Evolutionary conservation across 2,797 vertebrate species (phyloP).

Genomic region (Ispidina lecontei): DNA sequence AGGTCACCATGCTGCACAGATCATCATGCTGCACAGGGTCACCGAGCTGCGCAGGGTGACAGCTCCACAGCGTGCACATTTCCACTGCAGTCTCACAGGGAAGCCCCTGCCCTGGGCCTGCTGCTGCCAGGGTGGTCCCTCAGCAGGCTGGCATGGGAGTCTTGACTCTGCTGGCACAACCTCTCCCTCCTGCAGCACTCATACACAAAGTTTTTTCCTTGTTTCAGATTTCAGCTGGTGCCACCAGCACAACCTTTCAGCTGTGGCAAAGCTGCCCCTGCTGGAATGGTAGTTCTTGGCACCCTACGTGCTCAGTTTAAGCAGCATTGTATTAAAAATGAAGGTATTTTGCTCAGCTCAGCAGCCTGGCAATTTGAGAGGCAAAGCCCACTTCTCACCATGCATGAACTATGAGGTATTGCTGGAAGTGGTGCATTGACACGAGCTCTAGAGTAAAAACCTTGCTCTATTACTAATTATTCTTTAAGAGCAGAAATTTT

Average conservation of each 20-base stretch:
- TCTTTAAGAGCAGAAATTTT: not conserved
- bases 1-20: too few relatives aligned
- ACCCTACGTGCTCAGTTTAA: rapidly evolving
- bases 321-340: not conserved
- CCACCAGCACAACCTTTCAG: not conserved
- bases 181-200: not conserved
- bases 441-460: not conserved
- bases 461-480: too few relatives aligned
- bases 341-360: not conserved
- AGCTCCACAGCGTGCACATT: too few relatives aligned
- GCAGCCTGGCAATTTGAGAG: not conserved
- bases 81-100: not conserved
- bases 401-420: not conserved
- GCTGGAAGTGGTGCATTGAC: not conserved
- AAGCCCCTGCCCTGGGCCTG: not conserved
- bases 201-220: not conserved
- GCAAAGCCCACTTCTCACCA: not conserved
- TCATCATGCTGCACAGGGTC: too few relatives aligned
- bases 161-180: rapidly evolving
- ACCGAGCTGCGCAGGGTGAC: too few relatives aligned
- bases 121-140: rapidly evolving
- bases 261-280: not conserved
- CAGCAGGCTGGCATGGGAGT: rapidly evolving
- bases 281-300: rapidly evolving
- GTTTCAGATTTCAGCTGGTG: not conserved